Base-by-base conservation (phyloP, 2,888 invertebrate species). In the Scaptomyza tumidula region DNA sequence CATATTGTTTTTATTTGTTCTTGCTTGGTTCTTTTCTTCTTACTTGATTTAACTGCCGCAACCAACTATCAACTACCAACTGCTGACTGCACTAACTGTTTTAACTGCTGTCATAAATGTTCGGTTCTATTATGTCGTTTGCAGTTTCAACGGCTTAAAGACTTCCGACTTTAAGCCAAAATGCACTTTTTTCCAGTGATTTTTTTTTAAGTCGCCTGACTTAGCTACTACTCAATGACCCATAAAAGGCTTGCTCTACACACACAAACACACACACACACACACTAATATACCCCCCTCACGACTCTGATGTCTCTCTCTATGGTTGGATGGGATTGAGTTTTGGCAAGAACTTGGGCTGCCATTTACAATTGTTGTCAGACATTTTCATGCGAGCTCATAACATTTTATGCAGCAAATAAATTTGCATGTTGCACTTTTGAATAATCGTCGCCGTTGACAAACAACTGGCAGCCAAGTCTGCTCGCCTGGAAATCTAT, bases 401-500 rank as follows among this genome's bases (percentile, higher is more conserved):
- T 85, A 85, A 85, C 86, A 85, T 87, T 87, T 85, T 85, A 85
- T 85, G 84, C 72, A 71, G 71, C 67, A 89, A 87, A 89, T 85
- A 85, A 85, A 85, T 85, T 85, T 88, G 89, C 89, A 85, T 87
- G 89, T 85, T 85, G 84, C 84, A 85, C 83, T 83, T 85, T 85
- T 85, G 84, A 85, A 85, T 85, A 85, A 85, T 85, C 88, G 89
- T 79, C 66, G 75, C 70, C 79, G 86, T 73, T 81, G 89, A 85
- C 84, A 89, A 89, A 78, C 79, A 85, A 87, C 89, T 77, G 74
- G 78, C 71, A 88, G 82, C 85, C 86, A 86, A 86, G 49, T 84
- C 69, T 29, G 87, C 56, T 86, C 84, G 86, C 67, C 59, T 79
- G 77, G 83, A 78, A 80, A 80, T 44, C 44, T 54, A 48, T 49